Conservation (phyloP, 2,888 invertebrate genomes). For the Andrena fulva region DNA sequence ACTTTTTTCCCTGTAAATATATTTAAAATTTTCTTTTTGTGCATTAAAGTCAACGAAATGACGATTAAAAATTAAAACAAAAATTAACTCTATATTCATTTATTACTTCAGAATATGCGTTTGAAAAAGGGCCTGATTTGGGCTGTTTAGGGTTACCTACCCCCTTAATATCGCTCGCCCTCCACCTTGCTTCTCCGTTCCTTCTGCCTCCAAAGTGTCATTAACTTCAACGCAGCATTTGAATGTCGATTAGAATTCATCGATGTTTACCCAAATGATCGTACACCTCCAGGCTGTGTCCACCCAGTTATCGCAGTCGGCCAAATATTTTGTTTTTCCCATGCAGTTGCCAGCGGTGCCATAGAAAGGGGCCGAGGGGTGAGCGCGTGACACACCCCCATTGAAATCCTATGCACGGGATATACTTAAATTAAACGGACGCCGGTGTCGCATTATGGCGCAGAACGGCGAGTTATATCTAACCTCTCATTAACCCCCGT, state of each 20-base stretch:
- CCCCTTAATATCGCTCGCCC: too few species aligned
- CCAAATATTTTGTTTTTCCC: constrained; percentile 83
- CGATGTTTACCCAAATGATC: constrained; percentile 16
- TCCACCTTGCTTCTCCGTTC: too few species aligned
- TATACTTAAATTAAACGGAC: constrained; percentile 83
- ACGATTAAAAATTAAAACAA: too few species aligned
- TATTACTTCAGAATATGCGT: too few species aligned
- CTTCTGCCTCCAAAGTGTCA: neutral
- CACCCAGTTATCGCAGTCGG: constrained; percentile 57
- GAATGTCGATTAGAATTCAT: constrained; percentile 29
- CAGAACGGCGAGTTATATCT: constrained; percentile 83
- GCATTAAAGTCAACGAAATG: too few species aligned
- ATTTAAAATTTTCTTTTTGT: too few species aligned
- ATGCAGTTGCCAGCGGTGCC: constrained; percentile 70
- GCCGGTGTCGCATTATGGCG: constrained; percentile 80
- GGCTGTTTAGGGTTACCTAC: too few species aligned
- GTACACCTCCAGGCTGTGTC: constrained; percentile 13
- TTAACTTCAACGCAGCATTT: too few species aligned
- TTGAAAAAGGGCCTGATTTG: too few species aligned
- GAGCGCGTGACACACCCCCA: constrained; percentile 80
- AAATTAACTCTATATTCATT: too few species aligned
- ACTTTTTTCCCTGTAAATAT: too few species aligned
- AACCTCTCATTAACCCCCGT: constrained; percentile 84
- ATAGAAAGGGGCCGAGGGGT: constrained; percentile 54
- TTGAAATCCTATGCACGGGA: constrained; percentile 79